These are phyloP conservation scores for Pristiophorus japonicus DNA, from an alignment of 2,113 vertebrate genomes.

Conservation along the genomic window DNA sequence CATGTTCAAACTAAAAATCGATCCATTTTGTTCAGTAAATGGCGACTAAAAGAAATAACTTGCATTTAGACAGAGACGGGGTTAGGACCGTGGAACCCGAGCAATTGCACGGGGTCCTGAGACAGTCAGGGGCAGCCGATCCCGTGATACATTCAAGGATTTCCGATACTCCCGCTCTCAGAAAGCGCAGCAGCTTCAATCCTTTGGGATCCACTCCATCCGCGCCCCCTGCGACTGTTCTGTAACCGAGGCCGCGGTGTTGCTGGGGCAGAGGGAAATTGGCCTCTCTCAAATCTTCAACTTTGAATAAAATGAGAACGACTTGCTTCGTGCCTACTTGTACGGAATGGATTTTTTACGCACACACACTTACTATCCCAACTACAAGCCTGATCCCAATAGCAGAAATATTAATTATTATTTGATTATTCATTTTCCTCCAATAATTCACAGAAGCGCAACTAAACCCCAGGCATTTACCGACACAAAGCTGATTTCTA, in stretches of 20 bases:
- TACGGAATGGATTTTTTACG: not conserved
- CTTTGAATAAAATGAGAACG: not conserved
- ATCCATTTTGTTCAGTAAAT: not conserved
- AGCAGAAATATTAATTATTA: not conserved
- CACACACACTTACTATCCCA: not conserved
- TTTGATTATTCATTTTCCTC: not conserved
- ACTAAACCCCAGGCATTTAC: not conserved
- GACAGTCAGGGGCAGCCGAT: no score
- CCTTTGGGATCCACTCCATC: not conserved
- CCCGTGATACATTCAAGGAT: no score
- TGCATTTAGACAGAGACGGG: no score
- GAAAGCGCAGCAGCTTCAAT: not conserved
- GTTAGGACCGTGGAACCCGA: no score
- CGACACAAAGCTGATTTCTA: not conserved
- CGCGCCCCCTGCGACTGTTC: not conserved
- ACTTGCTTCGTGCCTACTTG: not conserved
- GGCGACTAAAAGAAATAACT: not conserved
- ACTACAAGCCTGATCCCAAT: not conserved
- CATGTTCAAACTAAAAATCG: not conserved
- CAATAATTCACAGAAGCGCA: not conserved
- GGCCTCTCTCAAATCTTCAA: not conserved
- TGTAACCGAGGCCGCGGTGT: not conserved
- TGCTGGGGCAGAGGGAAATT: not conserved
- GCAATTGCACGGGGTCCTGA: no score
- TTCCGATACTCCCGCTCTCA: no score